phyloP scores from a whole-genome alignment of 2,113 vertebrate genomes.

The Numenius arquata region DNA sequence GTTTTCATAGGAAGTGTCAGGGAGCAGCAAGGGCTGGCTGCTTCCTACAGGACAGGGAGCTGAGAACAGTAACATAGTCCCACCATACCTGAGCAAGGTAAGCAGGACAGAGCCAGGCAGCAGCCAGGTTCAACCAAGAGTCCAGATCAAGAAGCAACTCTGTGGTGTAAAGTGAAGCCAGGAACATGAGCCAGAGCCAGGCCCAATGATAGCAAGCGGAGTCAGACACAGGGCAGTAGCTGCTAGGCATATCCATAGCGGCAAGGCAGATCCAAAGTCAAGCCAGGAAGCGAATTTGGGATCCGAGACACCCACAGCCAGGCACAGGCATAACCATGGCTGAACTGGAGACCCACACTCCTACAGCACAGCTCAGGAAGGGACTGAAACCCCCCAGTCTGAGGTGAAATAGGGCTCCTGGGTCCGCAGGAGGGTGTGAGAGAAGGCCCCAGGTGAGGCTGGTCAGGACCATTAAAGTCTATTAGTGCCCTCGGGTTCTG shows the following conservation, averaged over 20 bases:
- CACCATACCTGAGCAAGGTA: not conserved
- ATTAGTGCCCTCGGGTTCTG: not conserved
- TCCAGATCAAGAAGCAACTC: not conserved
- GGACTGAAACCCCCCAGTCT: not conserved
- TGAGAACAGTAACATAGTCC: rapidly evolving
- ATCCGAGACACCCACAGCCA: not conserved
- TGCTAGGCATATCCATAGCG: rapidly evolving
- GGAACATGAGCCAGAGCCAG: rapidly evolving
- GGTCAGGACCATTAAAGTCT: not conserved
- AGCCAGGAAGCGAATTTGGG: not conserved
- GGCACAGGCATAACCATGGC: rapidly evolving
- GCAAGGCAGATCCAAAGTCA: not conserved
- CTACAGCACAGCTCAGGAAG: not conserved
- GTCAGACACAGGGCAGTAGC: not conserved
- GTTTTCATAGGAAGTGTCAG: rapidly evolving
- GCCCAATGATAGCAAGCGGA: rapidly evolving
- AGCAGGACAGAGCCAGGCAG: not conserved
- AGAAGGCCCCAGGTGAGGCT: not conserved
- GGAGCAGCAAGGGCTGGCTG: not conserved
- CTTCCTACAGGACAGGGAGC: not conserved
- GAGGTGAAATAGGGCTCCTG: not conserved
- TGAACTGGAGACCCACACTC: rapidly evolving
- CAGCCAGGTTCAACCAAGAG: not conserved
- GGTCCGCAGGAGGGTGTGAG: not conserved
- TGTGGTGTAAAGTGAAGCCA: rapidly evolving